phyloP scores from a whole-genome alignment of 2,113 vertebrate genomes.

The Patagioenas fasciata region DNA sequence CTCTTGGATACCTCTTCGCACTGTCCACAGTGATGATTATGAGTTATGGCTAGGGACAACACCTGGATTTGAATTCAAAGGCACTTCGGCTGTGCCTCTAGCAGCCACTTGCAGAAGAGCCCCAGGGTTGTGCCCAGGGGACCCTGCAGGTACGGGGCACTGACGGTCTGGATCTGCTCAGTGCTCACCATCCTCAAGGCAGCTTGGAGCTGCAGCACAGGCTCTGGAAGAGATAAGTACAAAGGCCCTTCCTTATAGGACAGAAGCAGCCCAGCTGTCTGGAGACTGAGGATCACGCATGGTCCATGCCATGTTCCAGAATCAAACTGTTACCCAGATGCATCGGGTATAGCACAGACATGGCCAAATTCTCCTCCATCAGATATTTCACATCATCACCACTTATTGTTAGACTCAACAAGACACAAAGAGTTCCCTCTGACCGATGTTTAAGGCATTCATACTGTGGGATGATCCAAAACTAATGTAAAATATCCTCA shows the following conservation, averaged over 20 bases:
- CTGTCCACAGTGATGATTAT: neutral
- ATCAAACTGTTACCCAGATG: neutral
- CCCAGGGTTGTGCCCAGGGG: neutral
- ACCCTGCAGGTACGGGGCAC: neutral
- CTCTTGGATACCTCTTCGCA: neutral
- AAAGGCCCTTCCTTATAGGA: neutral
- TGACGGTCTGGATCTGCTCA: neutral
- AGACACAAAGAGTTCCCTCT: neutral
- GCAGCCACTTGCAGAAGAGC: neutral
- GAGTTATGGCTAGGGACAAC: neutral
- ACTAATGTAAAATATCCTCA: neutral
- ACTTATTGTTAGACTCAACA: neutral
- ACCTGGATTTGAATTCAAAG: neutral
- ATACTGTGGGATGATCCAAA: slow-evolving; percentile 12
- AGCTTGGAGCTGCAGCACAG: neutral
- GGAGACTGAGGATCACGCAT: neutral
- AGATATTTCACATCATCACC: neutral
- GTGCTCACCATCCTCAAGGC: neutral
- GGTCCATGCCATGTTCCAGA: neutral
- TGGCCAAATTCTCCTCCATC: neutral
- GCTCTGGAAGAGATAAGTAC: neutral
- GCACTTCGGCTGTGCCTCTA: neutral
- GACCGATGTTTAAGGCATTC: neutral
- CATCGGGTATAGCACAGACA: neutral
- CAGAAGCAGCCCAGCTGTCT: neutral